A percentile compares a stretch with the other conserved stretches of the same genome.
Conservation (phyloP, 1,140 invertebrate genomes). For the Platyscapa corneri region DNA sequence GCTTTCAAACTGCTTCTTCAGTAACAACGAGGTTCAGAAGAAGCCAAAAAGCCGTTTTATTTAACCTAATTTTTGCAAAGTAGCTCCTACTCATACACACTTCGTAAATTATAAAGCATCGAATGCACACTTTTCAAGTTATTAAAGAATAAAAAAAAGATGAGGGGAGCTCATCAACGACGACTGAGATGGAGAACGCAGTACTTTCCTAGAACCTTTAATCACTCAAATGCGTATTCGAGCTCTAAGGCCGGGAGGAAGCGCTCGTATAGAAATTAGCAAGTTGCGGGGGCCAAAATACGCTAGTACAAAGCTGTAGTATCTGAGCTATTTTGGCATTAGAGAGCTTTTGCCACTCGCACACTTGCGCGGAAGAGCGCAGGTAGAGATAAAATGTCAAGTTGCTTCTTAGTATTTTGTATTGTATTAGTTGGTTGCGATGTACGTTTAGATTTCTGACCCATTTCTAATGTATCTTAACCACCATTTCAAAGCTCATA, state of each 20-base stretch:
- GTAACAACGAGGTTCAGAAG: background rate
- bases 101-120: background rate
- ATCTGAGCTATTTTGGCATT: slow-evolving; percentile 48
- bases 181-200: slow-evolving; percentile 3
- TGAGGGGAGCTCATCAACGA: background rate
- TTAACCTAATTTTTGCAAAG: slow-evolving; percentile 33
- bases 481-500: background rate
- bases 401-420: background rate
- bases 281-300: slow-evolving; percentile 31
- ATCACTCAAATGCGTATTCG: slow-evolving; percentile 42
- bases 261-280: slow-evolving; percentile 40
- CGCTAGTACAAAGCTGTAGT: background rate
- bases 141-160: background rate
- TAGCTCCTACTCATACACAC: background rate
- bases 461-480: background rate
- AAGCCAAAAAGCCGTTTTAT: slow-evolving; percentile 15
- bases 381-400: slow-evolving; percentile 35
- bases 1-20: background rate
- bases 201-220: slow-evolving; percentile 42
- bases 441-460: background rate
- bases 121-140: slow-evolving; percentile 18
- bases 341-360: slow-evolving; percentile 27
- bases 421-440: background rate
- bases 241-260: slow-evolving; percentile 16
- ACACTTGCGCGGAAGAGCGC: background rate